phyloP scores from a whole-genome alignment of 2,797 vertebrate species.

The Lycodopsis pacificus region DNA sequence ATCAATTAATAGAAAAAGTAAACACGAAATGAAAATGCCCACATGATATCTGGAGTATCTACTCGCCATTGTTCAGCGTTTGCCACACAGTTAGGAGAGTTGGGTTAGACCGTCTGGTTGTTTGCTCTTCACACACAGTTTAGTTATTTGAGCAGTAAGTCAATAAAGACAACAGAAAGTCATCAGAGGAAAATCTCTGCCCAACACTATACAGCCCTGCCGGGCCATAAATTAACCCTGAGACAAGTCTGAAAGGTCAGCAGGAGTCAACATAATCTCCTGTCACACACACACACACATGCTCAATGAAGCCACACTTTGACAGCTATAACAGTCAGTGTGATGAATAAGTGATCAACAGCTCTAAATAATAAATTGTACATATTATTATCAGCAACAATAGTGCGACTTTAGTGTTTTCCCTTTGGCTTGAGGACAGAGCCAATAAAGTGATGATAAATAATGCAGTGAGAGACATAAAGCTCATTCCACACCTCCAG shows the following conservation, averaged over 20 bases:
- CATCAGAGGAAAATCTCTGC: constrained; percentile 6
- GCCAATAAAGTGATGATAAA: constrained; percentile 56
- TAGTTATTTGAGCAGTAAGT: background rate
- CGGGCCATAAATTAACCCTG: constrained; percentile 21
- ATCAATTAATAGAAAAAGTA: background rate
- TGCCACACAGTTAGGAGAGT: background rate
- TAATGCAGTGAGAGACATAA: constrained; percentile 46
- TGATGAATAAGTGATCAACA: constrained; percentile 75
- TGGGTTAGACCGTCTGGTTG: background rate
- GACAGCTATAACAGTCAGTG: constrained; percentile 46
- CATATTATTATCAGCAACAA: constrained; percentile 56
- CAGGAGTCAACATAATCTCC: constrained; percentile 37
- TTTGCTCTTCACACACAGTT: constrained; percentile 23
- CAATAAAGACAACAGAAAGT: constrained; percentile 9
- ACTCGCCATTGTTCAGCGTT: background rate
- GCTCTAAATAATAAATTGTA: constrained; percentile 80
- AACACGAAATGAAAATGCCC: background rate
- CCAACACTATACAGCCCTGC: background rate
- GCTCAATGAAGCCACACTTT: constrained; percentile 16
- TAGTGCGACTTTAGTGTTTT: constrained; percentile 55
- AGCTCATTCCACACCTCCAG: constrained; percentile 7
- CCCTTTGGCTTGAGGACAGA: constrained; percentile 29
- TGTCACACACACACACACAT: constrained; percentile 43
- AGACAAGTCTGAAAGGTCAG: constrained; percentile 40
- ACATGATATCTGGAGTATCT: background rate